phyloP scores from a whole-genome alignment of 2,797 vertebrate genomes.

The Oryzias dopingdopingensis region DNA sequence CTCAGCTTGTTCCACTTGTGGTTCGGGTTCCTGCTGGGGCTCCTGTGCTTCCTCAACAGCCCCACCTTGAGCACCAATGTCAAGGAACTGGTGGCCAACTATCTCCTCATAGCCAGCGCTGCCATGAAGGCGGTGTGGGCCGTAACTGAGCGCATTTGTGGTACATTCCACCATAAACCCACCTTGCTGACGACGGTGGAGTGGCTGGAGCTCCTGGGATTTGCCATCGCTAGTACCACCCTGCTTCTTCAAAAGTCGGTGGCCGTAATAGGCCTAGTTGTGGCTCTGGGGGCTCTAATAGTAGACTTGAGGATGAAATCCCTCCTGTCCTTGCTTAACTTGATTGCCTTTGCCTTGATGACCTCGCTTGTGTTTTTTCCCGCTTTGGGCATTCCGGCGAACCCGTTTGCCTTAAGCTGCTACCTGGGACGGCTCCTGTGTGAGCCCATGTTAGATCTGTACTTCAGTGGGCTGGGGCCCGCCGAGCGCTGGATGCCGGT shows the following conservation, averaged over 20 bases:
- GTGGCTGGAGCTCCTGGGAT: conserved; percentile 92
- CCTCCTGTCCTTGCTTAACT: conserved; percentile 87
- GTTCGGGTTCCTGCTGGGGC: conserved; percentile 95
- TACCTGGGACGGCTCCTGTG: conserved; percentile 90
- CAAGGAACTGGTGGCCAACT: conserved; percentile 91
- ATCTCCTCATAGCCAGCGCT: conserved; percentile 88
- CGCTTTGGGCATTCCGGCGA: conserved; percentile 82
- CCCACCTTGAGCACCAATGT: conserved; percentile 82
- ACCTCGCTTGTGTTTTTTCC: conserved; percentile 87
- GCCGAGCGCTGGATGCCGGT: conserved; percentile 93
- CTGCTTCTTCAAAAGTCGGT: conserved; percentile 85
- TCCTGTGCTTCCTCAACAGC: conserved; percentile 93
- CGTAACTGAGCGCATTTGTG: conserved; percentile 87
- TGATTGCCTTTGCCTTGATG: conserved; percentile 84
- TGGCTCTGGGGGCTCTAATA: conserved; percentile 87
- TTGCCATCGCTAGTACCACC: conserved; percentile 90
- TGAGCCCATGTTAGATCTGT: conserved; percentile 92
- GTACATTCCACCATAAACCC: conserved; percentile 82
- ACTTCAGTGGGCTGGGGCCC: conserved; percentile 91
- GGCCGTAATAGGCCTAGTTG: conserved; percentile 85
- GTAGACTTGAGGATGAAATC: conserved; percentile 96
- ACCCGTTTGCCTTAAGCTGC: conserved; percentile 91
- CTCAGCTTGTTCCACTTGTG: conserved; percentile 93
- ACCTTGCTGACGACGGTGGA: conserved; percentile 86
- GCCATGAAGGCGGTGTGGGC: conserved; percentile 84